phyloP scores from a whole-genome alignment of 2,113 vertebrate species.

The Melanostigma gelatinosum region DNA sequence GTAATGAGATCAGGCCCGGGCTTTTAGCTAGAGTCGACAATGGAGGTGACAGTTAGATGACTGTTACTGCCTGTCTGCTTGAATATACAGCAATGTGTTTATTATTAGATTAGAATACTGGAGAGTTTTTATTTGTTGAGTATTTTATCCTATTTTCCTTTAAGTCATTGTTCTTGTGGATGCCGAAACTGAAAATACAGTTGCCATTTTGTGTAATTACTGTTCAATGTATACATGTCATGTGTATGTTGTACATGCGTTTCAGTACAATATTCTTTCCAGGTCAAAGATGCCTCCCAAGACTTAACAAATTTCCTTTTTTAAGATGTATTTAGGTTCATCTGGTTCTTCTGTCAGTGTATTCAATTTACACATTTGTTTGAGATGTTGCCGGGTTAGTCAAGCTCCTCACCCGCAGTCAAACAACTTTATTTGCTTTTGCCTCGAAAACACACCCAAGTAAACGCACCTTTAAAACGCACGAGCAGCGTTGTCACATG shows the following conservation, averaged over 20 bases:
- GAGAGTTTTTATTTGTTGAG: background rate
- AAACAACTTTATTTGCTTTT: slow-evolving; percentile 1
- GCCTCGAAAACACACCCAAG: too few species aligned
- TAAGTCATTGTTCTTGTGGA: background rate
- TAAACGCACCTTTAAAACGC: too few species aligned
- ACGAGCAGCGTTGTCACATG: background rate
- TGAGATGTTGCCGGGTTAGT: background rate
- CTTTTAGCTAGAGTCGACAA: slow-evolving; percentile 8
- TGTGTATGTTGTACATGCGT: background rate
- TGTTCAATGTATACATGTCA: background rate
- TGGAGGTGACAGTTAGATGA: background rate
- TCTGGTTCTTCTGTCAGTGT: background rate
- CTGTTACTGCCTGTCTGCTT: background rate
- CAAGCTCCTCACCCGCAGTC: background rate
- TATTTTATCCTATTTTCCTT: background rate
- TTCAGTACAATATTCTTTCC: background rate
- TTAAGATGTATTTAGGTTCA: background rate
- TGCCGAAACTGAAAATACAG: background rate
- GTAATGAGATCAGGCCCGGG: background rate
- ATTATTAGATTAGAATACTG: background rate
- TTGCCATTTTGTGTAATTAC: background rate
- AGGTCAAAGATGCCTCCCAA: background rate
- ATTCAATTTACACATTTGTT: background rate
- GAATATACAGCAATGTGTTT: background rate
- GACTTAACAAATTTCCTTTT: background rate